Evolutionary conservation across 2,888 invertebrate genomes (phyloP), one percentile per base, ranked within the genome.

Genomic region (Heterodera filipjevi): DNA sequence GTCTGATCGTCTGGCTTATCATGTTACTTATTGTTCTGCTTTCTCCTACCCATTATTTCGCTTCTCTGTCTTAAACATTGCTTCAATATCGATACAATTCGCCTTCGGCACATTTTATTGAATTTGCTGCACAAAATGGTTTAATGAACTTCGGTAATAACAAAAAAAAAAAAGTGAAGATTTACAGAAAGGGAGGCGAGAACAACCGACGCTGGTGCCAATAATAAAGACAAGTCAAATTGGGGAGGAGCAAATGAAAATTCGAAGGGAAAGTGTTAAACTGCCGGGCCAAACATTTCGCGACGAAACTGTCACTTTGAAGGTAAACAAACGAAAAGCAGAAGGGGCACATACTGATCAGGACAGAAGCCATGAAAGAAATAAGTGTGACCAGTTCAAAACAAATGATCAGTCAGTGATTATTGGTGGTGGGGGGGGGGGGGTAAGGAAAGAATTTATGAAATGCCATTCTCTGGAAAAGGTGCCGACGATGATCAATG

Each of bases 1-100:
- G 87, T 76, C 64, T 87, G n/a, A 79, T 87, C n/a, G 82, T 86
- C 16, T 87, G 87, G 86, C 49, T 85, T 10, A 39, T 87, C 46
- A 80, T 87, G 66, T 79, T 87, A 33, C 82, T 86, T n/a, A 46
- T 64, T 81, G 6, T 73, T 86, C 19, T 82, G 85, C 77, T 71
- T 85, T 46, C 44, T 74, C 22, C 49, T 70, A 39, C 66, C 46
- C 16, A 44, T 81, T 30, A 32, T 79, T 30, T 73, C 53, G 12
- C 76, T 77, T 39, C 59, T 81, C 32, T 77, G 66, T 64, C 81
- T 49, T 27, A 78, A 59, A 66, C 66, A 78, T 33, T 78, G 78
- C 59, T 66, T 39, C 44, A n/a, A 19, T 30, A 32, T 27, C 53
- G 53, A 75, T 35, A 22, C 44, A 16, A 22, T 33, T 22, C 68